Base-by-base conservation (phyloP, 2,888 invertebrate genomes). In the Drosophila limbata region DNA sequence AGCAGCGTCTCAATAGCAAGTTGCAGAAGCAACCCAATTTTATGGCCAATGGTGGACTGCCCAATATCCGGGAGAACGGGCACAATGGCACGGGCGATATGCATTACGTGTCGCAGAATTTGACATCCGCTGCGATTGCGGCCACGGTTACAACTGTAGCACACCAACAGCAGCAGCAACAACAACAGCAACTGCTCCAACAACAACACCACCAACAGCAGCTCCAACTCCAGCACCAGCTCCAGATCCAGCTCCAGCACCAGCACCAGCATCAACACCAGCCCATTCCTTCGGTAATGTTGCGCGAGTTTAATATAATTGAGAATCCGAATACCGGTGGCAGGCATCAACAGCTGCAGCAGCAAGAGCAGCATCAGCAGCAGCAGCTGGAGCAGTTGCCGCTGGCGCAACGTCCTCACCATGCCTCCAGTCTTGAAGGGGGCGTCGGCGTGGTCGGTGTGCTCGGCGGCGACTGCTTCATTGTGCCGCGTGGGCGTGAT, bases 251-350 rank as follows among this genome's bases (percentile, higher is more conserved):
- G 51, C 51, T 19, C 57, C 82, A 79, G 60, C 53, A 44, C 57
- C 82, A 79, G 60, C 53, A 44, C 68, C 77, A 72, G 60, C 63
- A 62, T 66, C 81, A 76, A 59, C 69, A 74, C 69, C 88, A 83
- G 69, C 51, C 79, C 93, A 93, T 75, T 92, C 93, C 83, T 93
- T 93, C 67, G 94, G 93, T 88, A 94, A 94, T 94, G 80, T 93
- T 91, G 79, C 91, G 92, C 77, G 92, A 93, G 68, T 92, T 92
- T 79, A 92, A 93, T 89, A 93, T 93, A 71, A 92, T 91, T 84
- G 92, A 93, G 81, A 93, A 93, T 88, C 92, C 92, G 75, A 92
- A 92, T 86, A 90, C 91, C 81, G 92, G 90, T 78, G 90, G 90
- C 86, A 90, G 91, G 83, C 80, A 84, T 57, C 69, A 73, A 35